Evolutionary conservation across 2,888 invertebrate genomes (phyloP).

Genomic region (Mayetiola destructor): DNA sequence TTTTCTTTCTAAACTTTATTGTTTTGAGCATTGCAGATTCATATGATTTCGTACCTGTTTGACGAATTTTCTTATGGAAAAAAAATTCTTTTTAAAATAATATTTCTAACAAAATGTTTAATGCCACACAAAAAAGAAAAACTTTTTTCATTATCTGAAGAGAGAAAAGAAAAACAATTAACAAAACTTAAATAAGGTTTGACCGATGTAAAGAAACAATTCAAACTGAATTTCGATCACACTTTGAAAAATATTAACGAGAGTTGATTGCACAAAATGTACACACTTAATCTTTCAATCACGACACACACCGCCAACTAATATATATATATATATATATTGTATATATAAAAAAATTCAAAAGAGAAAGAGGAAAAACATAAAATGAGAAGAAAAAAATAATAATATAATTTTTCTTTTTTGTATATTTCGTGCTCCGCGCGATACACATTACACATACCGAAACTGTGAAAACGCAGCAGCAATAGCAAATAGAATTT

Average conservation of each 20-base stretch:
- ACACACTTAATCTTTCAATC: conserved; percentile 7
- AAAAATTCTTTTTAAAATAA: background rate
- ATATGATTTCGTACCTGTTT: background rate
- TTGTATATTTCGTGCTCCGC: too few relatives aligned
- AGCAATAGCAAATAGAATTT: background rate
- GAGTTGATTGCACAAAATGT: background rate
- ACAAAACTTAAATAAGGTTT: too few relatives aligned
- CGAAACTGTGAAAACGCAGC: background rate
- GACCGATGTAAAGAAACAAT: too few relatives aligned
- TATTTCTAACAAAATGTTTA: background rate
- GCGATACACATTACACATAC: background rate
- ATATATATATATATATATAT: background rate
- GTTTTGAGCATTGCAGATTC: too few relatives aligned
- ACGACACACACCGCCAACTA: background rate
- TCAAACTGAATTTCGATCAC: too few relatives aligned
- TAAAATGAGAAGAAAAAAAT: background rate
- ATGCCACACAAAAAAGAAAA: background rate
- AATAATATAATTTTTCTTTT: too few relatives aligned
- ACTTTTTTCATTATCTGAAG: background rate
- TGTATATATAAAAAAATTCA: background rate
- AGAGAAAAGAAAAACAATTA: background rate
- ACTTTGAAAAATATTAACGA: too few relatives aligned
- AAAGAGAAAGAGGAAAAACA: background rate
- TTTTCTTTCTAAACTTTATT: too few relatives aligned
- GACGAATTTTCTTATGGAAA: background rate